Evolutionary conservation across 2,113 vertebrate species (phyloP), one percentile per base, ranked within the genome.

Genomic region (Sclerurus mexicanus): DNA sequence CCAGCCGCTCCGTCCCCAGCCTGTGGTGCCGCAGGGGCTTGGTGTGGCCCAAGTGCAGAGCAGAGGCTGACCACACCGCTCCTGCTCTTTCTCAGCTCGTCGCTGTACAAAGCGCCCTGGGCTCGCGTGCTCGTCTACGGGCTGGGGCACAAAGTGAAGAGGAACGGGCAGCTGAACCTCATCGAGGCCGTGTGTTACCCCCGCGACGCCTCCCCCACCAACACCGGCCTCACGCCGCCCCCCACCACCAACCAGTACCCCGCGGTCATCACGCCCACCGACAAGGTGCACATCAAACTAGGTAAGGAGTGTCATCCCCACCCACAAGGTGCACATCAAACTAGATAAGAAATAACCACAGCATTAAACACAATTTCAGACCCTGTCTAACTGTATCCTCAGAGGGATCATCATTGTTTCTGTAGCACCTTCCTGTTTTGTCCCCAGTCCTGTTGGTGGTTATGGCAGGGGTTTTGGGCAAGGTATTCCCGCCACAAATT

Each of bases 181-280:
- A 99, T 99, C 14, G 99, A 99, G 96, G 98, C 99, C 0, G 98
- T 99, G 63, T 99, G 99, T 89, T 99, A 99, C 87, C 99, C 99
- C 5, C 98, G 99, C 69, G 99, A 99, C 9, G 99, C 99, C 9
- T 99, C 99, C 28, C 99, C 99, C 1, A 99, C 99, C 96, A 99
- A 99, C 97, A 99, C 99, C 3, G 99, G 99, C 96, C 98, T 99
- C 19, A 99, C 99, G 0, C 99, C 99, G 10, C 99, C 99, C 19
- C 99, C 99, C 59, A 99, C 99, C 35, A 99, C 99, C 85, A 99
- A 99, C 96, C 99, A 99, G 76, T 99, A 99, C 97, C 99, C 99
- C 4, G 98, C 99, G 1, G 98, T 99, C 28, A 99, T 99, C 97
- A 99, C 99, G 69, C 99, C 99, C 25, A 99, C 99, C 0, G 99